A percentile compares a stretch with the other conserved stretches of the same genome.
phyloP scores from a whole-genome alignment of 2,113 vertebrate genomes.

The Mixornis gularis region DNA sequence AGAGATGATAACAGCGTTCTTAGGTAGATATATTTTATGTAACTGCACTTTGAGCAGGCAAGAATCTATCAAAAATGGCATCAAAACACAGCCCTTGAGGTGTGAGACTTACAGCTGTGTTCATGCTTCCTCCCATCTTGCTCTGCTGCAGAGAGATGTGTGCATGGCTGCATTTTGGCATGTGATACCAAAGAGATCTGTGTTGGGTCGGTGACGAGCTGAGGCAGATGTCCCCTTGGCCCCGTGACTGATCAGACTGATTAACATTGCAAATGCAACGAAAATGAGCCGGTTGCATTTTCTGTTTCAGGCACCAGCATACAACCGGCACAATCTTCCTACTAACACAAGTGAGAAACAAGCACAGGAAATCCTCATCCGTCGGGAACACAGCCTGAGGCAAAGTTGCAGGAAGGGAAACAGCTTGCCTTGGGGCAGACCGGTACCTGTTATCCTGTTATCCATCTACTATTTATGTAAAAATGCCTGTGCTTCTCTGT shows the following conservation, averaged over 20 bases:
- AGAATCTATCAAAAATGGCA: not conserved
- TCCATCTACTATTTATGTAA: not conserved
- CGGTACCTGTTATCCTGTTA: constrained; percentile 41
- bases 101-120: not conserved
- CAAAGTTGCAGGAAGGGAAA: constrained; percentile 67
- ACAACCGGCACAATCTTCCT: constrained; percentile 71
- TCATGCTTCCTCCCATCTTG: not conserved
- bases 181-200: not conserved
- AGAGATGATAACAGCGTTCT: not conserved
- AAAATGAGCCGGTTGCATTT: not conserved
- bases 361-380: constrained; percentile 75
- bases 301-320: constrained; percentile 69
- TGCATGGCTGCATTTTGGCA: not conserved
- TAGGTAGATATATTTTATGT: not conserved
- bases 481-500: not conserved
- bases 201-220: rapidly evolving
- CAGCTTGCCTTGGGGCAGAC: constrained; percentile 69
- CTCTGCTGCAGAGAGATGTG: not conserved
- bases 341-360: constrained; percentile 61
- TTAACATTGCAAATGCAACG: not conserved
- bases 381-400: constrained; percentile 65
- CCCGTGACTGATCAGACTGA: not conserved
- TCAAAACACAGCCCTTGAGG: not conserved
- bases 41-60: not conserved
- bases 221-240: not conserved